Conservation (phyloP, 2,113 vertebrate genomes). For the Coryphaenoides rupestris region DNA sequence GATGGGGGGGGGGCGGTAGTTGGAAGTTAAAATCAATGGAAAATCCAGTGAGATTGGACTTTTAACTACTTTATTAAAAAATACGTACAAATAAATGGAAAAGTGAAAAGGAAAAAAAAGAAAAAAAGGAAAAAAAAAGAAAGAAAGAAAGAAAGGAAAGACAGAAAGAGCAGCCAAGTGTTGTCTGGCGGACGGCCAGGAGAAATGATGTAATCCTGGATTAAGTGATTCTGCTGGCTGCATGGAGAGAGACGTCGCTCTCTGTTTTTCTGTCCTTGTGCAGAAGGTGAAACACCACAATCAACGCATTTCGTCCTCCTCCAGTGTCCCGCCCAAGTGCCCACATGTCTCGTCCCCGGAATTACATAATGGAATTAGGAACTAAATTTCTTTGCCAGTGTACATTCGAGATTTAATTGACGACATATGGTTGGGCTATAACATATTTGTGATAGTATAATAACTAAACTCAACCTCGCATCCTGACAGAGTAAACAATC, state of each 20-base stretch:
- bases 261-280: conserved; percentile 19
- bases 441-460: too few species aligned
- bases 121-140: conserved; percentile 15
- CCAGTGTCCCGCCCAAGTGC: too few species aligned
- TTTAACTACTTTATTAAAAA: not conserved
- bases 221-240: conserved; percentile 65
- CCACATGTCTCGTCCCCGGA: too few species aligned
- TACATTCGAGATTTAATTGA: too few species aligned
- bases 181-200: conserved; percentile 56
- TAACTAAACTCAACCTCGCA: too few species aligned
- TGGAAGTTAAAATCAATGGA: too few species aligned
- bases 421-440: too few species aligned
- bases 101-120: conserved; percentile 8
- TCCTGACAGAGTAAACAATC: too few species aligned
- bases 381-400: too few species aligned
- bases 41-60: too few species aligned
- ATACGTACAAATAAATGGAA: not conserved
- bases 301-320: conserved; percentile 47
- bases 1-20: too few species aligned
- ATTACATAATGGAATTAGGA: too few species aligned
- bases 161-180: conserved; percentile 44
- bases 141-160: conserved; percentile 17
- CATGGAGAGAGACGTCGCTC: conserved; percentile 41
- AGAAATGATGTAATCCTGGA: conserved; percentile 65
- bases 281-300: conserved; percentile 69